Evolutionary conservation across 2,888 invertebrate species (phyloP), one percentile per base, ranked within the genome.

Genomic region (Sisyra nigra): DNA sequence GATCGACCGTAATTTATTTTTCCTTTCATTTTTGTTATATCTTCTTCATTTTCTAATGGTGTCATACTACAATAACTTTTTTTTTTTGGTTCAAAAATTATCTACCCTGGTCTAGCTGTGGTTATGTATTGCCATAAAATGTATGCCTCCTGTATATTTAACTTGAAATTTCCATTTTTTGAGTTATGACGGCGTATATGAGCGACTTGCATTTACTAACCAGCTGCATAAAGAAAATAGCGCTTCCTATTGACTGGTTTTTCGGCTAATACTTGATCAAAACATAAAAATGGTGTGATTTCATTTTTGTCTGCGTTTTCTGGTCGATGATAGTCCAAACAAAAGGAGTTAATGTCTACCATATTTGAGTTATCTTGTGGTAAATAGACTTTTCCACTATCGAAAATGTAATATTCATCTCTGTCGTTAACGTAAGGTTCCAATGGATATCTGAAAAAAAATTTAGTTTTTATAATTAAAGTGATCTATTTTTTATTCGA

Each of bases 391-490:
- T 19, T 5, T 7, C 37, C 37, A 24, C 19, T 37, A 37, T 37
- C 37, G 11, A 37, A 37, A 37, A 37, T 37, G 19, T 37, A 37
- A 37, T 37, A 17, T 18, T 37, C 37, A 37, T 37, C 37, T 8
- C 18, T 17, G n/a, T 17, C 11, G 5, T 37, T 11, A 3, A 15
- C 37, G n/a, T 37, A 6, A 3, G 37, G 37, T 3, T 37, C 37
- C n/a, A 37, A 11, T 2, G 37, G 37, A 37, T 37, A 37, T 19
- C 37, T 37, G 37, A 37, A 37, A 37, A 6, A 3, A 33, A 30
- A 30, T n/a, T n/a, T n/a, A n/a, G n/a, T n/a, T n/a, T n/a, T n/a
- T n/a, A n/a, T n/a, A n/a, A n/a, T n/a, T n/a, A n/a, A n/a, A n/a
- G n/a, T n/a, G n/a, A n/a, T n/a, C n/a, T n/a, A n/a, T n/a, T n/a